Evolutionary conservation across 2,797 vertebrate genomes (phyloP).

Genomic region (Centropyge bicolor): DNA sequence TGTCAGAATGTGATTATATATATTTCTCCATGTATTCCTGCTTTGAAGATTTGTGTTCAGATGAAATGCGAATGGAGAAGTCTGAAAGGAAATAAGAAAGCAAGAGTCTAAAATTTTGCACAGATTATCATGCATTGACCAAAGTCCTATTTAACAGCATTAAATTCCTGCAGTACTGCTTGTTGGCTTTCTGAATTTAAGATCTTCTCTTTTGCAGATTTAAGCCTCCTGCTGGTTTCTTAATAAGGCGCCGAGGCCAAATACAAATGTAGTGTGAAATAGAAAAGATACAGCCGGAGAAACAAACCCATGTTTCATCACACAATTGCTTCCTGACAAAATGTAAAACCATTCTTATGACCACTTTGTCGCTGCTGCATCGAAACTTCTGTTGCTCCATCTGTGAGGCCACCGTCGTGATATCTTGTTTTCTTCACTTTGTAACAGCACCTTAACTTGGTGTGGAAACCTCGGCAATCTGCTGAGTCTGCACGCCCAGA

Average conservation of each 20-base stretch:
- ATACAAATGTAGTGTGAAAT: conserved; percentile 31
- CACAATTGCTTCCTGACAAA: background rate
- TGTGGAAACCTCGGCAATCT: conserved; percentile 26
- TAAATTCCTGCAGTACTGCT: background rate
- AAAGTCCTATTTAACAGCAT: background rate
- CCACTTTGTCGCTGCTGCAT: background rate
- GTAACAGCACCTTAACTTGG: background rate
- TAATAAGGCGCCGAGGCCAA: background rate
- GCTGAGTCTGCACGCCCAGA: conserved; percentile 39
- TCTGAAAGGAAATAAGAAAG: background rate
- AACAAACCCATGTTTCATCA: conserved; percentile 1
- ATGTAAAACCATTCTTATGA: background rate
- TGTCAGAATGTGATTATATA: conserved; percentile 1
- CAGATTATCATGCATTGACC: background rate
- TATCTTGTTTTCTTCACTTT: conserved; percentile 8
- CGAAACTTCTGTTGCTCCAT: background rate
- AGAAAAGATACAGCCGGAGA: conserved; percentile 8
- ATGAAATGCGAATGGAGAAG: background rate
- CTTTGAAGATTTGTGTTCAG: background rate
- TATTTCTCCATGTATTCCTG: conserved; percentile 1
- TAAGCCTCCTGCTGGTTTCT: background rate
- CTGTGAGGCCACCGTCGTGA: background rate
- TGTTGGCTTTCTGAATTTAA: conserved; percentile 14
- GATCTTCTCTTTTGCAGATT: conserved; percentile 6
- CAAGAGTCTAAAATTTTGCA: no score